Conservation (phyloP, 1,140 invertebrate genomes). For the Arion vulgaris region DNA sequence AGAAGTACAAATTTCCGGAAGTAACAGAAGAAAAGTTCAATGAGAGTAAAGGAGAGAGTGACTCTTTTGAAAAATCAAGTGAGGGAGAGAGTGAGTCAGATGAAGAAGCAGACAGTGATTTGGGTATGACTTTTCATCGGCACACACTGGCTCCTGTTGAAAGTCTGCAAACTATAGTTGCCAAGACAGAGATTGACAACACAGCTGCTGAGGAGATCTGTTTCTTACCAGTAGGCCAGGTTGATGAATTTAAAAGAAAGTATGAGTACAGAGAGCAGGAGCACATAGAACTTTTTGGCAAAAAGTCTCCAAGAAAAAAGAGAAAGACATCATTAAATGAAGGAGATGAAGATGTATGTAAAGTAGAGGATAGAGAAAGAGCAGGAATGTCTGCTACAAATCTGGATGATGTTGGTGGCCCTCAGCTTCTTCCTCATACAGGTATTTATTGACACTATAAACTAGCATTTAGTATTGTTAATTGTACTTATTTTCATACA, state of each 20-base stretch:
- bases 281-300: background rate
- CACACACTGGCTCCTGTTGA: background rate
- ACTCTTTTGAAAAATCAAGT: conserved; percentile 34
- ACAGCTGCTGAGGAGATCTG: conserved; percentile 12
- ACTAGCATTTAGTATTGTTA: too few relatives aligned
- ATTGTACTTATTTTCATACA: too few relatives aligned
- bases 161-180: background rate
- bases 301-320: conserved; percentile 29
- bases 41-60: conserved; percentile 25
- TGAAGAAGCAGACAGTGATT: conserved; percentile 12
- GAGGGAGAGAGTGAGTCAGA: conserved; percentile 33
- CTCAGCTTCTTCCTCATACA: conserved; percentile 34
- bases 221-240: conserved; percentile 28
- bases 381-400: background rate
- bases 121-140: background rate
- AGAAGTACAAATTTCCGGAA: conserved; percentile 19
- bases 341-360: conserved; percentile 23
- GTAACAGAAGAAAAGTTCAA: background rate
- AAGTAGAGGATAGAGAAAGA: conserved; percentile 23
- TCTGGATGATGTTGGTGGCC: conserved; percentile 23
- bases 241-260: conserved; percentile 35
- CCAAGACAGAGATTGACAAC: conserved; percentile 7
- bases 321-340: conserved; percentile 4
- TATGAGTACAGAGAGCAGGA: conserved; percentile 15
- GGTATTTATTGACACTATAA: too few relatives aligned